Conservation (phyloP, 1,140 invertebrate species). For the Sitodiplosis mosellana region DNA sequence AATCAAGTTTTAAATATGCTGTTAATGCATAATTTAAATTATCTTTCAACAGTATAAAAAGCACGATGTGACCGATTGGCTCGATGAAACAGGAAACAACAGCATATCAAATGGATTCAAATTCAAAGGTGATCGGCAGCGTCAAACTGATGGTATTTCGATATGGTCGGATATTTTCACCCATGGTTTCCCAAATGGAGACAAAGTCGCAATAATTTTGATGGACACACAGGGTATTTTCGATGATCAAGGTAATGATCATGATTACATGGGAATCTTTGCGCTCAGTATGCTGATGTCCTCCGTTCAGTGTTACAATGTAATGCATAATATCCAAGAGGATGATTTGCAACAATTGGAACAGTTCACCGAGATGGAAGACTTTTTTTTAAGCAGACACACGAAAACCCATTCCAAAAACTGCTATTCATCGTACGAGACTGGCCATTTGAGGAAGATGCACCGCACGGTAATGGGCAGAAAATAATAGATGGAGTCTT, state of each 20-base stretch:
- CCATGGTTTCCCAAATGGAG: conserved; percentile 47
- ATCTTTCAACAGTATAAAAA: no score
- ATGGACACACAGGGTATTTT: no score
- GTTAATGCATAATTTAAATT: no score
- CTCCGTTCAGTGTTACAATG: conserved; percentile 91
- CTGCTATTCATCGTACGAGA: conserved; percentile 91
- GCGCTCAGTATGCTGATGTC: conserved; percentile 89
- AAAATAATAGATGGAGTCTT: conserved; percentile 67
- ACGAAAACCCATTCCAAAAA: conserved; percentile 82
- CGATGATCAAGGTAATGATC: conserved; percentile 88
- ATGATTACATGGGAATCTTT: conserved; percentile 92
- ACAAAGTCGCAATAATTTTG: no score
- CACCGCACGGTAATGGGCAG: conserved; percentile 73
- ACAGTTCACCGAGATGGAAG: conserved; percentile 91
- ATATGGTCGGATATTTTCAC: conserved; percentile 91
- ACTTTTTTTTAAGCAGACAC: conserved; percentile 77
- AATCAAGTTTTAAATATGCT: no score
- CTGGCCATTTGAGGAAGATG: conserved; percentile 97
- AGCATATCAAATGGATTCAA: conserved; percentile 54
- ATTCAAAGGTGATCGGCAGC: conserved; percentile 83
- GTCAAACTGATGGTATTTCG: conserved; percentile 87
- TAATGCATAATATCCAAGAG: conserved; percentile 86
- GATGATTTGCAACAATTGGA: no score
- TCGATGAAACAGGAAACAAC: background rate
- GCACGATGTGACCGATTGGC: no score